These are phyloP conservation scores for Pogonocherus hispidulus DNA, from an alignment of 2,888 invertebrate species.

Conservation along the genomic window DNA sequence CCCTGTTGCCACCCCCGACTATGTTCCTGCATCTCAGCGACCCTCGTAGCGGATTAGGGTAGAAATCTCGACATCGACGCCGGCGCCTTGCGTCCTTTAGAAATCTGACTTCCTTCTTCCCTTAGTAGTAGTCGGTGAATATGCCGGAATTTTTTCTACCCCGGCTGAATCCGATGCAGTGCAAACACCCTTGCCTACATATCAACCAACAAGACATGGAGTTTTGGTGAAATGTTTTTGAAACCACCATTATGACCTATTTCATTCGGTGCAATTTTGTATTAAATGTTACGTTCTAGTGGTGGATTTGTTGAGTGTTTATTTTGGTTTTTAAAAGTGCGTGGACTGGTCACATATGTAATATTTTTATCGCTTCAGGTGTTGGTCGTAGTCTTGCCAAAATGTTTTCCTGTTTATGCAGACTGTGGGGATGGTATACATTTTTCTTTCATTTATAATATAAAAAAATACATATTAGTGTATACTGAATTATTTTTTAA, in stretches of 20 bases:
- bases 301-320: constrained; percentile 41
- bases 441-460: constrained; percentile 16
- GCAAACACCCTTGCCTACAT: neutral
- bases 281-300: constrained; percentile 47
- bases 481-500: too few species aligned
- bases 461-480: neutral
- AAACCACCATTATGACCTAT: constrained; percentile 59
- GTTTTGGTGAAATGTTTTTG: constrained; percentile 18
- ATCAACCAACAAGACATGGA: neutral
- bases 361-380: constrained; percentile 26
- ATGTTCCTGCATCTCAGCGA: constrained; percentile 24
- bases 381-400: constrained; percentile 49
- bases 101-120: constrained; percentile 29
- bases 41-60: constrained; percentile 30
- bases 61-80: constrained; percentile 41
- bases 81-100: constrained; percentile 36
- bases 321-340: constrained; percentile 45
- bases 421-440: constrained; percentile 71
- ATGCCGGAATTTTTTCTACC: constrained; percentile 25
- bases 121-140: constrained; percentile 32
- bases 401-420: constrained; percentile 77
- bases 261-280: constrained; percentile 42
- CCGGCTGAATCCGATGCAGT: neutral
- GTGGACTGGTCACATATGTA: constrained; percentile 41
- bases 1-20: constrained; percentile 1